Conservation (phyloP, 2,888 invertebrate genomes). For the Pelosia muscerda region DNA sequence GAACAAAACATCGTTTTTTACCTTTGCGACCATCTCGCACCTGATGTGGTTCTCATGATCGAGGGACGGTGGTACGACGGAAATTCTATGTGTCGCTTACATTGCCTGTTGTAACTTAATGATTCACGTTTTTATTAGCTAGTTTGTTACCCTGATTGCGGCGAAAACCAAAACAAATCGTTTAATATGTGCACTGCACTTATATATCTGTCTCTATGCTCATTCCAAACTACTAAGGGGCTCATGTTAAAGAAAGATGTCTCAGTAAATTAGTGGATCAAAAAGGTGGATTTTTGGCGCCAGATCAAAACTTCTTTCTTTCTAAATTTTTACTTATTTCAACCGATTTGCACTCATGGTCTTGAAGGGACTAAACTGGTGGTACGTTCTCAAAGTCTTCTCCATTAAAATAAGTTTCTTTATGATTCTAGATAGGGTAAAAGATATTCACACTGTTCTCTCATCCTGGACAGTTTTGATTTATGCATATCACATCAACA, state of each 20-base stretch:
- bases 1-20: slow-evolving; percentile 73
- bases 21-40: slow-evolving; percentile 54
- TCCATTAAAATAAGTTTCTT: too few species aligned
- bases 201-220: too few species aligned
- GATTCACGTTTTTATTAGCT: background rate
- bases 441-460: background rate
- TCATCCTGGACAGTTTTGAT: background rate
- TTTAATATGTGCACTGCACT: too few species aligned
- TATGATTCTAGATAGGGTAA: background rate
- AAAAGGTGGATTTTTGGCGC: background rate
- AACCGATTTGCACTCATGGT: background rate
- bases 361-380: too few species aligned
- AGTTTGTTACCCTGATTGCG: background rate
- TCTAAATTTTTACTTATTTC: too few species aligned
- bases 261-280: background rate
- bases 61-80: slow-evolving; percentile 33
- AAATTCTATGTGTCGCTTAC: slow-evolving; percentile 44
- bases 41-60: slow-evolving; percentile 68
- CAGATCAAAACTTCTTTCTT: too few species aligned
- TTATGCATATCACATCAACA: background rate
- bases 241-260: background rate
- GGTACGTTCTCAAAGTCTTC: too few species aligned
- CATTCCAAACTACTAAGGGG: background rate
- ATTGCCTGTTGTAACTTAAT: slow-evolving; percentile 37
- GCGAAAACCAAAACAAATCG: background rate